Base-by-base conservation (phyloP, 2,888 invertebrate genomes). In the Danaus chrysippus region DNA sequence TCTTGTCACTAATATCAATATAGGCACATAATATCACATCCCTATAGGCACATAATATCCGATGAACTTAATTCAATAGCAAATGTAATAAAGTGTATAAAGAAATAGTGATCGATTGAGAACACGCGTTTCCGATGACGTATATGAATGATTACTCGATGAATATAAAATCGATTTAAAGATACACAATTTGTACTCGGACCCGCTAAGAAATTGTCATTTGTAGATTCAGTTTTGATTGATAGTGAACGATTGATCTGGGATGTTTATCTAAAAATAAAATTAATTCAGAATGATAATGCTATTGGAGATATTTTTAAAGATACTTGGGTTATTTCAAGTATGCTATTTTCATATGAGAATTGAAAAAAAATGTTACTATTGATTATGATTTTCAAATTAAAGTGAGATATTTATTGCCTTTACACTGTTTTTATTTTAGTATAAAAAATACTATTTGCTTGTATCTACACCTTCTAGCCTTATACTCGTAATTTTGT, bases 121-220 rank as follows among this genome's bases (percentile, higher is more conserved):
- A 65, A 69, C 89, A 86, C 89, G 87, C 81, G 86, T 67, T 82
- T 85, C 82, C 81, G 82, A 76, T 76, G 74, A 73, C 70, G 73
- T 71, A 75, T 73, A 74, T 72, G 74, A 76, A 75, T 74, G 76
- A 77, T 78, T 77, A 74, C 71, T 69, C 66, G 66, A 70, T 76
- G 73, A 69, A 69, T 74, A 56, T 58, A 61, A 63, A 70, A 67
- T 65, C 64, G 67, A 70, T 71, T 66, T 55, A 56, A 64, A 63
- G 62, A 56, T 53, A 59, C 59, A 61, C 58, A 54, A 61, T 54
- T 49, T 62, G 55, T 10, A 68, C 69, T 67, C 59, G 69, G 62
- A 68, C 68, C 68, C 54, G 23, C 62, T 58, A 43, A 54, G 10
- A n/a, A 11, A 23, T 44, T 46, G 46, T 46, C 53, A 58, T 63